These are phyloP conservation scores for Merops nubicus DNA, from an alignment of 2,113 vertebrate species.

Conservation along the genomic window DNA sequence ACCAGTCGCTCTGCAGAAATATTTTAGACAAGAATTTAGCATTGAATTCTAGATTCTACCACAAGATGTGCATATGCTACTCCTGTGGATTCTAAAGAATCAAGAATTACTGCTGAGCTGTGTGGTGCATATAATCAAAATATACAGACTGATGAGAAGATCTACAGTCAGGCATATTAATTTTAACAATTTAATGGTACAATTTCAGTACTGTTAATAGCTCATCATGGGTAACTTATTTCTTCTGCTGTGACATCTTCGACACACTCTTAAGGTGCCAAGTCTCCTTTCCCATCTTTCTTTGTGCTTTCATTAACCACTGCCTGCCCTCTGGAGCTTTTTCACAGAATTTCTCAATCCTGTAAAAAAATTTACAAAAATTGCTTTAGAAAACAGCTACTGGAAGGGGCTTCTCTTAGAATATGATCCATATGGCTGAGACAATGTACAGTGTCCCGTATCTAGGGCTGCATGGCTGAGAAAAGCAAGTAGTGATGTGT, in stretches of 20 bases:
- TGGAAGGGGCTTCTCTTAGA: not conserved
- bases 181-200: not conserved
- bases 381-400: not conserved
- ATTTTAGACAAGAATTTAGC: not conserved
- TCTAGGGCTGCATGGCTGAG: not conserved
- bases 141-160: constrained; percentile 33
- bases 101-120: constrained; percentile 13
- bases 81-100: constrained; percentile 23
- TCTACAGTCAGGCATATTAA: not conserved
- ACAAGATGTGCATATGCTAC: not conserved
- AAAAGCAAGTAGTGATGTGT: not conserved
- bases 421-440: not conserved
- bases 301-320: not conserved
- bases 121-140: constrained; percentile 17
- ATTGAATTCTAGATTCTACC: not conserved
- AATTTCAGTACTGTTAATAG: not conserved
- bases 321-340: not conserved
- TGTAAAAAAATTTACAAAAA: not conserved
- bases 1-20: not conserved
- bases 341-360: not conserved
- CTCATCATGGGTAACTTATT: not conserved
- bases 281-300: not conserved
- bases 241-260: not conserved
- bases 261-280: not conserved
- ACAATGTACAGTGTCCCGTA: not conserved